Percentiles rank a stretch among this genome's conserved stretches.
These are phyloP conservation scores for Gryllus bimaculatus DNA, from an alignment of 1,140 invertebrate species.

Conservation along the genomic window DNA sequence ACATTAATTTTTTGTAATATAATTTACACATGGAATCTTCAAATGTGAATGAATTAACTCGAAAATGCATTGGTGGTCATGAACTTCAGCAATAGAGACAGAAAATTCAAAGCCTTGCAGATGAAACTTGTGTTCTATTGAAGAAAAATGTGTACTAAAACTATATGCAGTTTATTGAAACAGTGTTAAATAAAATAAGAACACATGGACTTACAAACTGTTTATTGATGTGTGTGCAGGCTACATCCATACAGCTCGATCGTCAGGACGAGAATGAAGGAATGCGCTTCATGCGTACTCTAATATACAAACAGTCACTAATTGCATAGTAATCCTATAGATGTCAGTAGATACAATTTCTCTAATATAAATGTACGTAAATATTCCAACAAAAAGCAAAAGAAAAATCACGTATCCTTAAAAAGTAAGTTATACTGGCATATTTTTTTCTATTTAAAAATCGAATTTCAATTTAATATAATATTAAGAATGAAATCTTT, in stretches of 20 bases:
- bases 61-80: conserved; percentile 71
- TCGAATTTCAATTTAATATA: not conserved
- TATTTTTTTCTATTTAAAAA: not conserved
- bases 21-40: conserved; percentile 19
- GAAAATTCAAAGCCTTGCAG: conserved; percentile 74
- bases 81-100: conserved; percentile 73
- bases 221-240: too few species aligned
- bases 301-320: too few species aligned
- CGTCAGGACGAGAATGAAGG: too few species aligned
- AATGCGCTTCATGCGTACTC: too few species aligned
- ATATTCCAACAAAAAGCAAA: too few species aligned
- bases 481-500: too few species aligned
- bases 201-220: too few species aligned
- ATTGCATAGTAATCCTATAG: too few species aligned
- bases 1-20: not conserved
- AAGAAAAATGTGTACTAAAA: conserved; percentile 98
- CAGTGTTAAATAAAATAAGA: too few species aligned
- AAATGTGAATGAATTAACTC: conserved; percentile 75
- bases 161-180: conserved; percentile 97
- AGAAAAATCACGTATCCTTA: conserved; percentile 79
- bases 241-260: too few species aligned
- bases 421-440: not conserved
- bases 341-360: too few species aligned
- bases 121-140: conserved; percentile 78
- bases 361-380: too few species aligned